phyloP scores from a whole-genome alignment of 2,797 vertebrate genomes.

The Chloroceryle amazona region DNA sequence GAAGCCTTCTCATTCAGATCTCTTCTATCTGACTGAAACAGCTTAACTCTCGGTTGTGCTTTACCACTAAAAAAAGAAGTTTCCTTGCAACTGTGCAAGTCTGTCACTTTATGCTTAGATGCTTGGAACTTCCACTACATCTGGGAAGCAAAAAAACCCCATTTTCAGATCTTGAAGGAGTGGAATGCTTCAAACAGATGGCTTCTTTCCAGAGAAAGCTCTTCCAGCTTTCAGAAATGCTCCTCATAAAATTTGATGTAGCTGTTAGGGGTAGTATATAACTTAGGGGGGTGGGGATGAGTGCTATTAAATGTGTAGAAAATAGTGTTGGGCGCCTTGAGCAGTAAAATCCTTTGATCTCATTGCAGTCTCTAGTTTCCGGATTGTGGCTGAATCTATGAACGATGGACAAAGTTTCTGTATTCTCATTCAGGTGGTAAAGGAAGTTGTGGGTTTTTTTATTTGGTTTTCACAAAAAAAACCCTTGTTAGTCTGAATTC shows the following conservation, averaged over 20 bases:
- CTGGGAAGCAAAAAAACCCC: slow-evolving; percentile 23
- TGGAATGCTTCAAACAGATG: slow-evolving; percentile 31
- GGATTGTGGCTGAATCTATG: neutral
- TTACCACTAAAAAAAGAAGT: neutral
- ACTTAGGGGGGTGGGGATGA: neutral
- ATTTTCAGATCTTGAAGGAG: slow-evolving; percentile 23
- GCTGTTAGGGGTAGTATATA: neutral
- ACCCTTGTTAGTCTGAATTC: neutral
- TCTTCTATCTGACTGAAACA: neutral
- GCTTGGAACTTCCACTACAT: slow-evolving; percentile 11
- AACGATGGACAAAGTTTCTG: neutral
- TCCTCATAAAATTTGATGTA: slow-evolving; percentile 27
- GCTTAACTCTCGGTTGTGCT: neutral
- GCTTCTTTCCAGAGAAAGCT: slow-evolving; percentile 34
- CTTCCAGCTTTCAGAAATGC: slow-evolving; percentile 34
- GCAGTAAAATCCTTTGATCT: slow-evolving; percentile 17
- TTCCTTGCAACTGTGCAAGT: slow-evolving; percentile 13
- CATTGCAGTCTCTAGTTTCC: neutral
- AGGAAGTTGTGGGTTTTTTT: neutral
- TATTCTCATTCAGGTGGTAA: neutral
- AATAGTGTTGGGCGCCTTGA: neutral
- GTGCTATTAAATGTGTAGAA: slow-evolving; percentile 3
- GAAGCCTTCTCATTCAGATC: neutral
- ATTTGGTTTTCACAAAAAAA: neutral
- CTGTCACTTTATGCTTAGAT: slow-evolving; percentile 13